These are phyloP conservation scores for Sebastes nivosus DNA, from an alignment of 2,797 vertebrate genomes.

Conservation along the genomic window DNA sequence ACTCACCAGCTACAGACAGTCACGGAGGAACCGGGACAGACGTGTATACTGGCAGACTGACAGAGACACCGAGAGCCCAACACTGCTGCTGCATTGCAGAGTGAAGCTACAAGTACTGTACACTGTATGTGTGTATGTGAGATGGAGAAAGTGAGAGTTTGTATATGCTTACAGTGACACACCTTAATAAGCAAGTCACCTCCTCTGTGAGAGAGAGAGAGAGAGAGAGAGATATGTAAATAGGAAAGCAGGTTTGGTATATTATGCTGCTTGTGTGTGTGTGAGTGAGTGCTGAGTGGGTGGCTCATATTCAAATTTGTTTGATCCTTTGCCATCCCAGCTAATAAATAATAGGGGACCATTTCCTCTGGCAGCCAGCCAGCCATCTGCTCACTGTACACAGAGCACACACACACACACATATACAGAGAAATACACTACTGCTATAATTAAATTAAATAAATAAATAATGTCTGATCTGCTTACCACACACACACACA, in stretches of 20 bases:
- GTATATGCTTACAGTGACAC: slow-evolving; percentile 31
- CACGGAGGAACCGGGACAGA: neutral
- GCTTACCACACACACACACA: neutral
- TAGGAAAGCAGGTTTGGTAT: neutral
- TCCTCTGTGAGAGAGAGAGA: slow-evolving; percentile 1
- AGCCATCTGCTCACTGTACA: slow-evolving; percentile 40
- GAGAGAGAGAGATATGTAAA: neutral
- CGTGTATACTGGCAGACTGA: neutral
- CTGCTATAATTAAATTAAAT: slow-evolving; percentile 18
- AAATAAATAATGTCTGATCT: slow-evolving; percentile 3
- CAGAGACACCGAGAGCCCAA: neutral
- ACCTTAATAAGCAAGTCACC: slow-evolving; percentile 4
- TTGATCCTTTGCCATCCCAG: slow-evolving; percentile 37
- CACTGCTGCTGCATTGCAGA: slow-evolving; percentile 15
- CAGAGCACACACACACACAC: neutral
- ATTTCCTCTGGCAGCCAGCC: slow-evolving; percentile 43
- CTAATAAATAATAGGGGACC: slow-evolving; percentile 49
- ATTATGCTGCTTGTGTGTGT: neutral
- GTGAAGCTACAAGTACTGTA: neutral
- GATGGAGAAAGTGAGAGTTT: neutral
- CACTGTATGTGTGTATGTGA: neutral
- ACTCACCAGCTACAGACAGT: slow-evolving; percentile 7
- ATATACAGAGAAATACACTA: neutral
- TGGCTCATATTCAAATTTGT: slow-evolving; percentile 42
- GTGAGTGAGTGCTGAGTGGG: slow-evolving; percentile 4